Base-by-base conservation (phyloP, 2,888 invertebrate genomes). In the Hemistola chrysoprasaria region DNA sequence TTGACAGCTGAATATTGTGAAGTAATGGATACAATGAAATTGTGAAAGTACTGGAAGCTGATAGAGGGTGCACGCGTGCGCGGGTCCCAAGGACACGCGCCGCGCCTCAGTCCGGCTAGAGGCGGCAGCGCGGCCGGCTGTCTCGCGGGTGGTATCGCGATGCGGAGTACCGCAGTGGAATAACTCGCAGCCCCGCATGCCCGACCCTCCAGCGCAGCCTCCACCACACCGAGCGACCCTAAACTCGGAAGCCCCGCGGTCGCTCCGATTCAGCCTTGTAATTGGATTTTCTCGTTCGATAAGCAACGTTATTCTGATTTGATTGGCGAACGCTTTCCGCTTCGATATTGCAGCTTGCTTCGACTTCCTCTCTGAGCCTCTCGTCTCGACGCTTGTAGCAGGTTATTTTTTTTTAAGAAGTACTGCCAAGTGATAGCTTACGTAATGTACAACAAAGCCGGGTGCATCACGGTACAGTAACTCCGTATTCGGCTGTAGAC, bases 261-360 rank as follows among this genome's bases (percentile, higher is more conserved):
- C 78, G 68, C 85, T 88, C 65, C 85, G 86, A 66, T 88, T 88
- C 84, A 86, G 81, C 63, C 87, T 88, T 68, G 88, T 88, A 87
- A 88, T 86, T 87, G 79, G 82, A 83, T 86, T 85, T 82, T 83
- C 66, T 78, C 82, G 80, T 82, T 86, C 82, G 69, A 82, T 85
- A 82, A 74, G 73, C 78, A 74, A 78, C 78, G 73, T 78, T 78
- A 68, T 76, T 76, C 75, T 78, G 66, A 81, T 83, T 81, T 78
- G 76, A 83, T 85, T 80, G 80, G 78, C 72, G 66, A 79, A 73
- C 70, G 86, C 86, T 85, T 85, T 78, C 76, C 78, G 83, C 85
- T 84, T 83, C 77, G 68, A 76, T 74, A 78, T 78, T 75, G 65
- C 76, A 78, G 79, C 85, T 82, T 80, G 82, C 85, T 63, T 65